These are phyloP conservation scores for Lucifuga dentata DNA, from an alignment of 2,113 vertebrate species.

Conservation along the genomic window DNA sequence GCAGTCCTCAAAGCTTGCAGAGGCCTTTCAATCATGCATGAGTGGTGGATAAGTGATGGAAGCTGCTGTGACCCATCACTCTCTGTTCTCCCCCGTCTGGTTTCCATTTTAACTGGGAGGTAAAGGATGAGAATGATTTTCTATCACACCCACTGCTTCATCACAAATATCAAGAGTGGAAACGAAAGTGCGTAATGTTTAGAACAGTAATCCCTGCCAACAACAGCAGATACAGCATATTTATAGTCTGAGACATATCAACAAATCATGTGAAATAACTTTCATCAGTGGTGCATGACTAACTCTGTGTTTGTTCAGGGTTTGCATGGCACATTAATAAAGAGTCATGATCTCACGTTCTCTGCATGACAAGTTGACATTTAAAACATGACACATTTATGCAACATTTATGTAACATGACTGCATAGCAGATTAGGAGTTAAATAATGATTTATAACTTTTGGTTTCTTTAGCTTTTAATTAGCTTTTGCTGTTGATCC, in stretches of 20 bases:
- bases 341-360: constrained; percentile 30
- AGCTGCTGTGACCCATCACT: constrained; percentile 64
- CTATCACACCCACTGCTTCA: constrained; percentile 63
- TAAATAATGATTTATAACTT: not conserved
- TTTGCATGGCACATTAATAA: constrained; percentile 16
- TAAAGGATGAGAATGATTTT: constrained; percentile 69
- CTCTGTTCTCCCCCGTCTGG: constrained; percentile 63
- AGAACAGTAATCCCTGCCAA: constrained; percentile 50
- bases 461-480: not conserved
- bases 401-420: constrained; percentile 30
- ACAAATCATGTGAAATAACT: constrained; percentile 44
- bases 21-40: constrained; percentile 81
- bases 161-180: constrained; percentile 64
- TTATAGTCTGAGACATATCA: constrained; percentile 47
- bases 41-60: constrained; percentile 79
- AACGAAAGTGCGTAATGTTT: constrained; percentile 59
- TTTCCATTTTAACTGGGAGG: constrained; percentile 70
- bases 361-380: constrained; percentile 15
- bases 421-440: constrained; percentile 11
- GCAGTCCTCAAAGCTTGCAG: constrained; percentile 67
- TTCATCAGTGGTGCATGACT: constrained; percentile 15
- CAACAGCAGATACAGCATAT: constrained; percentile 32
- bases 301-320: constrained; percentile 27
- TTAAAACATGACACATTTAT: constrained; percentile 24
- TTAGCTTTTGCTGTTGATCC: not conserved